These are phyloP conservation scores for Phasia obesa DNA, from an alignment of 2,888 invertebrate genomes.

Conservation along the genomic window DNA sequence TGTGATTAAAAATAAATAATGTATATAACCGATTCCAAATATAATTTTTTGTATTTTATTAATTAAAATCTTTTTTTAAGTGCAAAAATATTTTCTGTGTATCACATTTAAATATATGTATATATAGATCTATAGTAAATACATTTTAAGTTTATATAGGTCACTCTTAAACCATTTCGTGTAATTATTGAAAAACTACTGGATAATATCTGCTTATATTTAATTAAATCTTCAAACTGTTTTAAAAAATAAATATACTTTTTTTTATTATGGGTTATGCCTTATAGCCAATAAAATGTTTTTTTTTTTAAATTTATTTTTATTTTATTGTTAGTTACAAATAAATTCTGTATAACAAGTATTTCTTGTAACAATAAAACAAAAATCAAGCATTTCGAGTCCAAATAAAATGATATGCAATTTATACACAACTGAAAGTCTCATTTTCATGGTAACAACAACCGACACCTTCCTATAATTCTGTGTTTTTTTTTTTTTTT, in stretches of 20 bases:
- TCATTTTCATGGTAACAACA: slow-evolving; percentile 61
- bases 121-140: too few species aligned
- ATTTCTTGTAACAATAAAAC: slow-evolving; percentile 5
- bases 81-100: too few species aligned
- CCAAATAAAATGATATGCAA: slow-evolving; percentile 60
- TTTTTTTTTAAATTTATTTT: background rate
- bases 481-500: background rate
- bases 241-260: background rate
- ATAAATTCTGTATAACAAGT: slow-evolving; percentile 16
- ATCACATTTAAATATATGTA: too few species aligned
- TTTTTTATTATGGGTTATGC: background rate
- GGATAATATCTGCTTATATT: background rate
- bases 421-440: slow-evolving; percentile 57
- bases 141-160: too few species aligned
- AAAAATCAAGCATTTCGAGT: slow-evolving; percentile 19
- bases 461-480: slow-evolving; percentile 61
- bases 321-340: slow-evolving; percentile 21
- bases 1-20: too few species aligned
- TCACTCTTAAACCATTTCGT: too few species aligned
- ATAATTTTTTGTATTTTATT: too few species aligned
- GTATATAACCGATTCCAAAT: too few species aligned
- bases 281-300: too few species aligned
- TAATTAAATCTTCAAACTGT: background rate
- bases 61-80: too few species aligned
- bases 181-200: too few species aligned